Conservation (phyloP, 2,113 vertebrate species). For the Oreochromis niloticus region DNA sequence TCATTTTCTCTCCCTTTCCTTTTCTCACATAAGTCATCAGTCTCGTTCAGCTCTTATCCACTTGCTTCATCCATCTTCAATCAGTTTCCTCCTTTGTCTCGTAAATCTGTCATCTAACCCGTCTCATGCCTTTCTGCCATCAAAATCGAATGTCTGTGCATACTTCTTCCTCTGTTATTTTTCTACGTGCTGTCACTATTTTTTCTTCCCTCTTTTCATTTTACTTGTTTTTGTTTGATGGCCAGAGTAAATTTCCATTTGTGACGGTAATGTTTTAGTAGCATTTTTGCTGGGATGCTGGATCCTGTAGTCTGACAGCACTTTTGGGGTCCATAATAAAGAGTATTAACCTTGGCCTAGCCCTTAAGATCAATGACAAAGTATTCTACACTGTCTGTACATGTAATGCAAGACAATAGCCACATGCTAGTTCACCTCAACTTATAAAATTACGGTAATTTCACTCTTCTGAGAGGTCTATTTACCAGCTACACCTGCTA, state of each 20-base stretch:
- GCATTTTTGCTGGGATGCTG: not conserved
- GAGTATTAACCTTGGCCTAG: not conserved
- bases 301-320: not conserved
- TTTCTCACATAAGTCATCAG: not conserved
- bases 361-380: not conserved
- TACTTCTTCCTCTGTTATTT: not conserved
- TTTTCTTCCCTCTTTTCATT: not conserved
- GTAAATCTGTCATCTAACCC: constrained; percentile 28
- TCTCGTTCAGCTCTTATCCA: not conserved
- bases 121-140: not conserved
- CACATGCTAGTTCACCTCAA: not conserved
- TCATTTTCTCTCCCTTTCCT: not conserved
- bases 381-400: not conserved
- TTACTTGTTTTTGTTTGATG: not conserved
- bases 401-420: not conserved
- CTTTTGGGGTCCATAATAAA: not conserved
- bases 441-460: constrained; percentile 15
- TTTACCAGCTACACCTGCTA: not conserved
- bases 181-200: not conserved
- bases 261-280: not conserved
- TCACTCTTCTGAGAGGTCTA: not conserved
- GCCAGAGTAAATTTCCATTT: not conserved
- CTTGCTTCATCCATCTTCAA: constrained; percentile 9
- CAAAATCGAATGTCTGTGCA: constrained; percentile 16
- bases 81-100: constrained; percentile 1